Conservation (phyloP, 1,140 invertebrate genomes). For the Bombus difficillimus region DNA sequence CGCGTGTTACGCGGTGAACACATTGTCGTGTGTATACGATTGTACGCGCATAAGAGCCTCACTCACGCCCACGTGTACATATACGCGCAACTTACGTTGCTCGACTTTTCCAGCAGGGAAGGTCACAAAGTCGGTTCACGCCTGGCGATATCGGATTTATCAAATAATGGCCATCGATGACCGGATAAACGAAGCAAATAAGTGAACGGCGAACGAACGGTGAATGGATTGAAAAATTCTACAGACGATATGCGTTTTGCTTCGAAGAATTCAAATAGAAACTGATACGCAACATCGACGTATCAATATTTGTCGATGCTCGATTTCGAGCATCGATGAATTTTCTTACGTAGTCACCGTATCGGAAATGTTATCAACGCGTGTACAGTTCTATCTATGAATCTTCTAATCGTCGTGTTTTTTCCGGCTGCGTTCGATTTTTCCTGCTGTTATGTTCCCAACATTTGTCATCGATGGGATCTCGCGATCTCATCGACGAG, state of each 20-base stretch:
- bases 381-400: background rate
- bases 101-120: conserved; percentile 15
- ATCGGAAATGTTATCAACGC: background rate
- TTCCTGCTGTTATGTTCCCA: background rate
- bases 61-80: background rate
- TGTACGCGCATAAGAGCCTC: background rate
- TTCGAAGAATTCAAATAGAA: background rate
- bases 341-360: background rate
- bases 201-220: background rate
- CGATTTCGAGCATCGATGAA: background rate
- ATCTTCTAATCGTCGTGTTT: background rate
- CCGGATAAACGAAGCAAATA: conserved; percentile 15
- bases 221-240: conserved; percentile 1
- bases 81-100: background rate
- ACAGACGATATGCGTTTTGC: too few relatives aligned
- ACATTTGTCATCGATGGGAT: conserved; percentile 5
- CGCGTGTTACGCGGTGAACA: background rate
- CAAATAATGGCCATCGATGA: conserved; percentile 35
- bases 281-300: background rate
- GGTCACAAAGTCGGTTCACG: background rate
- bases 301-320: background rate
- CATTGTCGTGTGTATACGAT: background rate
- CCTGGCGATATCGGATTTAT: conserved; percentile 26
- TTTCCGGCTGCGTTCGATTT: background rate
- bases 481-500: background rate